Evolutionary conservation across 2,113 vertebrate species (phyloP), one percentile per base, ranked within the genome.

Genomic region (Dunckerocampus dactyliophorus): DNA sequence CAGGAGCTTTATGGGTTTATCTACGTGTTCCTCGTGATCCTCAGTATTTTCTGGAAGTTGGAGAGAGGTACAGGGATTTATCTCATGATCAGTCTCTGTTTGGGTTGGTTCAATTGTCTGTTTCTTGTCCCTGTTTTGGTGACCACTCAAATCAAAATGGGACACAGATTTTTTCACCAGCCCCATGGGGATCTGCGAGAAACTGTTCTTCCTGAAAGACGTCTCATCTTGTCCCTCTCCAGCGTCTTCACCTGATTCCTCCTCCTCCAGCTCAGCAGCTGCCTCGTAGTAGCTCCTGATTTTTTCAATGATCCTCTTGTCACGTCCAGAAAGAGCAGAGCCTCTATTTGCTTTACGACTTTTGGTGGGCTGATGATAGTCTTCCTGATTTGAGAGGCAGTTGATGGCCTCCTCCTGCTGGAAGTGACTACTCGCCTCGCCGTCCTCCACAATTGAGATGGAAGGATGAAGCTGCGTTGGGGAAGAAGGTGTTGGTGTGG

Each of bases 261-360:
- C 67, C 17, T 80, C 71, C 1, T 62, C 74, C 0, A 69, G 83
- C 69, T 84, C 79, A 0, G 86, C 87, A 1, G 90, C 89, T 0
- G 88, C 88, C 20, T 93, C 89, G 9, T 92, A 92, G 63, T 92
- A 93, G 53, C 87, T 92, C 52, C 90, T 75, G 67, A 92, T 93
- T 78, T 92, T 93, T 59, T 92, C 89, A 10, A 93, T 92, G 49
- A 93, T 89, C 59, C 87, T 85, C 62, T 88, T 79, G 70, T 93
- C 89, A 0, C 82, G 84, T 56, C 82, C 85, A 48, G 85, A 86
- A 43, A 85, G 65, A 8, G 80, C 71, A 1, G 79, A 67, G 1
- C 56, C 49, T 67, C 61, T 75, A 12, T 81, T 80, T 11, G 78
- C 79, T 0, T 70, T 72, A 0, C 48, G 3, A n/a, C 21, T 72